Evolutionary conservation across 2,113 vertebrate species (phyloP), one percentile per base, ranked within the genome.

Genomic region (Clarias magur): DNA sequence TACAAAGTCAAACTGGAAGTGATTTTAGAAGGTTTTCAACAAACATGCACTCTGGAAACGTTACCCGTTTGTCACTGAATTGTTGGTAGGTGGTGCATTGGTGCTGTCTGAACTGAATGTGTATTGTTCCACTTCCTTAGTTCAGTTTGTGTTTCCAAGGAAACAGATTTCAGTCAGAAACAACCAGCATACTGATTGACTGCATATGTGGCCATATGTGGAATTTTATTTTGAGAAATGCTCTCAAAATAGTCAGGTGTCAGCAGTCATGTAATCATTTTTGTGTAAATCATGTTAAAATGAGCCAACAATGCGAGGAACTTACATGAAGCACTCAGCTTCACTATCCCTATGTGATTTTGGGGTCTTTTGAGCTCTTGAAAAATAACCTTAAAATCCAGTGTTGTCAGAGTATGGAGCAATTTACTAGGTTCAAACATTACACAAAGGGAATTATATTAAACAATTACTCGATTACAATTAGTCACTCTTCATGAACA

Each of bases 111-210:
- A 60, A 79, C 6, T 79, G 60, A 86, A 79, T 80, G 85, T 67
- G 75, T 80, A 60, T 85, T 23, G 38, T n/a, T 85, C n/a, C 84
- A 79, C 25, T 79, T 79, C 38, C 60, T 67, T 65, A 42, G 34
- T 85, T 85, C 13, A 8, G 57, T 65, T n/a, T 85, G 72, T 76
- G 73, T 88, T 88, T 84, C 82, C 86, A 80, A 86, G 85, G 85
- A 86, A 86, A 86, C 85, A 80, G 75, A 56, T 48, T 80, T 80
- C n/a, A 56, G 72, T 75, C 42, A 78, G 73, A 85, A 78, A 78
- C 73, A 85, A 85, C 84, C 59, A 60, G 73, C 59, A 78, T 79
- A 65, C 75, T 80, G 60, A 56, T 57, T 68, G 62, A 80, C 19
- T 79, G 27, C 84, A 56, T 73, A 78, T 25, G 57, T 38, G 34